Evolutionary conservation across 2,888 invertebrate genomes (phyloP).

Genomic region (Trypoxylon attenuatum): DNA sequence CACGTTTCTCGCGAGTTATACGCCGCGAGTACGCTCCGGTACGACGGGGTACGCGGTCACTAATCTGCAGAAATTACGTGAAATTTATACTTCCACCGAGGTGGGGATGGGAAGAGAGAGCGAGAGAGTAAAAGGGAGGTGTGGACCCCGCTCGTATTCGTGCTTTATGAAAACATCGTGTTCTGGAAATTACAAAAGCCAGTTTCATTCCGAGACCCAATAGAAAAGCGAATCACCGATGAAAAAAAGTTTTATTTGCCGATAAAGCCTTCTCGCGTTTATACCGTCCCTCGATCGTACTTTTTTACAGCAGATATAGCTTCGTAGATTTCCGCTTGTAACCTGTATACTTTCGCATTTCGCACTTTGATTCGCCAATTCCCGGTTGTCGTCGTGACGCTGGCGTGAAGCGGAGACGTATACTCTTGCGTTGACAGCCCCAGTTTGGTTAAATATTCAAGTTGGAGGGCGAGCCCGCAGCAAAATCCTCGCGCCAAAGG

Average conservation of each 20-base stretch:
- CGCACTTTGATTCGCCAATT: no score
- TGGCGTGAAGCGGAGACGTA: no score
- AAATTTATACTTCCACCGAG: conserved; percentile 48
- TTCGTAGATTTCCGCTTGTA: no score
- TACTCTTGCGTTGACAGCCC: no score
- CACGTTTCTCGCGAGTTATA: conserved; percentile 47
- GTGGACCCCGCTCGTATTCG: conserved; percentile 6
- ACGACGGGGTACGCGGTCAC: conserved; percentile 49
- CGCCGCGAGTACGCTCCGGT: conserved; percentile 29
- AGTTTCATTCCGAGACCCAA: conserved; percentile 35
- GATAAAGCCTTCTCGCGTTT: conserved; percentile 9
- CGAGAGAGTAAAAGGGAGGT: not conserved
- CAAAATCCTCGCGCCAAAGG: no score
- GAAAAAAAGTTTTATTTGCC: conserved; percentile 21
- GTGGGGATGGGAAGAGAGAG: not conserved
- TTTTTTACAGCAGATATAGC: no score
- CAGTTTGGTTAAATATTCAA: no score
- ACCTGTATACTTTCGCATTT: no score
- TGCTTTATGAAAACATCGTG: conserved; percentile 41
- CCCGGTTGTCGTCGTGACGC: no score
- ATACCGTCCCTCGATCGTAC: no score
- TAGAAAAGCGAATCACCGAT: not conserved
- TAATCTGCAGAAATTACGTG: conserved; percentile 64
- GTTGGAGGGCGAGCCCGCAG: no score
- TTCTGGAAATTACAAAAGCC: conserved; percentile 15